These are phyloP conservation scores for Festucalex cinctus DNA, from an alignment of 2,113 vertebrate genomes.

Conservation along the genomic window DNA sequence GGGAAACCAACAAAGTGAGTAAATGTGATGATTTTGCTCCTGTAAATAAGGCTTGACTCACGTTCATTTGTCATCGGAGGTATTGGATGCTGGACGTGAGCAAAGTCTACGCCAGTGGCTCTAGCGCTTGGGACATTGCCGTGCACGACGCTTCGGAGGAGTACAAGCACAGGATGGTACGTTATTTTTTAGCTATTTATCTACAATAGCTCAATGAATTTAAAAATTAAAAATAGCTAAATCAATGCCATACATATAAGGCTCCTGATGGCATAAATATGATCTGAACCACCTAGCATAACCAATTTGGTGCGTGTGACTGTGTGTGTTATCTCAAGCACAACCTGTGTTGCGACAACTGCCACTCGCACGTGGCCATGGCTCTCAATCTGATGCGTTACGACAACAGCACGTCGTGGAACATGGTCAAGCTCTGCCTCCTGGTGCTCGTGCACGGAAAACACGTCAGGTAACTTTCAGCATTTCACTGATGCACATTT, in stretches of 20 bases:
- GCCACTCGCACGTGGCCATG: conserved; percentile 95
- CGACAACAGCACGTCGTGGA: conserved; percentile 92
- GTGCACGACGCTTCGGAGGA: conserved; percentile 94
- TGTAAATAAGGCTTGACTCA: background rate
- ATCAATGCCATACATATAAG: no score
- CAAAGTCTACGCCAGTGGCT: conserved; percentile 78
- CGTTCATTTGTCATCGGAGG: conserved; percentile 57
- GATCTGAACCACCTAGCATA: no score
- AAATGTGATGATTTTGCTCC: background rate
- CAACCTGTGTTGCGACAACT: conserved; percentile 98
- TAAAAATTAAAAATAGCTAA: no score
- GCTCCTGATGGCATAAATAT: no score
- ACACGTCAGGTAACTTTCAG: conserved; percentile 93
- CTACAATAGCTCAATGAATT: no score
- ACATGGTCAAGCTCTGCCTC: conserved; percentile 94
- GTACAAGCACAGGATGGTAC: conserved; percentile 96
- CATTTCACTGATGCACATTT: conserved; percentile 5
- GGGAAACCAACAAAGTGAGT: conserved; percentile 97
- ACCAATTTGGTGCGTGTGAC: background rate
- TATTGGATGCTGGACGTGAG: conserved; percentile 94
- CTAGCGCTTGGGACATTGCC: conserved; percentile 88
- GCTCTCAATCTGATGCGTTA: conserved; percentile 96
- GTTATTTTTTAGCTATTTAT: no score
- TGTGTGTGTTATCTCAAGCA: conserved; percentile 72
- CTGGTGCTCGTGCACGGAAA: conserved; percentile 85